phyloP scores from a whole-genome alignment of 37 sponge, comb jelly and placozoan genomes.

The Oopsacas minuta region DNA sequence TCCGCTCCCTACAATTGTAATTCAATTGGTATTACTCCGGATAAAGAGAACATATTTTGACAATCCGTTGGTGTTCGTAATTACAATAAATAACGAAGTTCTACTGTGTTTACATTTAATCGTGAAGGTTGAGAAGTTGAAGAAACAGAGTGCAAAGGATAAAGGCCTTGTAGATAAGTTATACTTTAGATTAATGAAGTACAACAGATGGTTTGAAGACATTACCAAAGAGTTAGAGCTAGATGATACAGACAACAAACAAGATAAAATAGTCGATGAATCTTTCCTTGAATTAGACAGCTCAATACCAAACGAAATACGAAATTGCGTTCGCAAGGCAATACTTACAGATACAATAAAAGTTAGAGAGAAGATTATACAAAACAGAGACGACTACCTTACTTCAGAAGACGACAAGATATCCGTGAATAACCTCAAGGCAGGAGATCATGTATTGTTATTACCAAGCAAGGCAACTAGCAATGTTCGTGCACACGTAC shows the following conservation, averaged over 20 bases:
- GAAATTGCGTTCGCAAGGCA: neutral
- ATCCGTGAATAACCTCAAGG: neutral
- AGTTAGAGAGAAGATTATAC: neutral
- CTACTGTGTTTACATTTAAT: too few relatives aligned
- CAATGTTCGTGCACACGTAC: neutral
- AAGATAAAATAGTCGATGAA: neutral
- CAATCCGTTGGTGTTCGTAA: too few relatives aligned
- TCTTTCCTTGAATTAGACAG: neutral
- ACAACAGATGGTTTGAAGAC: conserved; percentile 1
- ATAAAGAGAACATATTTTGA: too few relatives aligned
- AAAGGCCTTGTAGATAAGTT: neutral
- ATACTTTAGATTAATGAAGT: neutral
- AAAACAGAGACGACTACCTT: neutral
- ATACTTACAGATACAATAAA: neutral
- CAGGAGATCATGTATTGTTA: neutral
- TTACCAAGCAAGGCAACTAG: neutral
- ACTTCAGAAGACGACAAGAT: neutral
- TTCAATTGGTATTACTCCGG: too few relatives aligned
- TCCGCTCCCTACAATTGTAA: too few relatives aligned
- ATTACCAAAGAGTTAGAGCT: neutral
- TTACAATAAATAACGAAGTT: too few relatives aligned
- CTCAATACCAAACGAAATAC: neutral
- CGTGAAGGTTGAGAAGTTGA: neutral
- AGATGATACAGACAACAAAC: neutral
- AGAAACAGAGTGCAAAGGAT: neutral